Base-by-base conservation (phyloP, 2,888 invertebrate genomes). In the Tenodera sinensis region DNA sequence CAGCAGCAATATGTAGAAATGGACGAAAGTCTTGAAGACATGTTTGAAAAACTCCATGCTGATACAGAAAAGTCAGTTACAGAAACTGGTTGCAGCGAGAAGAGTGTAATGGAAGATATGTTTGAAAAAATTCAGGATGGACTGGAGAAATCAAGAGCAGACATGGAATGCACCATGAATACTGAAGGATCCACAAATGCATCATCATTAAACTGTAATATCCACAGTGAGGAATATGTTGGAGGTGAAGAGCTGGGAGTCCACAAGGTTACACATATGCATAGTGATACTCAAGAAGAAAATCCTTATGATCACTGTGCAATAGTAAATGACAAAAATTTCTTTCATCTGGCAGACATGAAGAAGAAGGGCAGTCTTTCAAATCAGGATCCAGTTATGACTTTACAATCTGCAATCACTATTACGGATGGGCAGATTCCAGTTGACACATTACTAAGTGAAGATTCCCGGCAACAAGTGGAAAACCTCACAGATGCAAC, bases 21-120 rank as follows among this genome's bases (percentile, higher is more conserved):
- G 71, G 90, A 89, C 81, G 85, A 83, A 27, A 88, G 83, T 87
- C 83, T 90, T 12, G 90, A 90, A 88, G 87, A 90, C 30, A 90
- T 90, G 88, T 87, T 90, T 88, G 89, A 90, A 88, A 89, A 84
- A 28, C 88, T 89, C 30, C 83, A 89, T 83, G 54, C 88, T 28
- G 85, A 85, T 20, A 81, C 87, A 71, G 84, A 87, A 28, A 54
- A 89, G 71, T 20, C 42, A 20, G 71, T 28, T 20, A 84, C 28
- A 34, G 28, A 71, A 34, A 28, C 81, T 83, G 82, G 15, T 15
- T 30, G 83, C 12, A 25, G 8, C 25, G 81, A 87, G 28, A 87
- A 81, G 27, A 54, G 83, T 34, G 83, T 27, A 12, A 42, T 47
- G 54, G 20, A 47, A 7, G 54, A 30, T 54, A 20, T 27, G 25